phyloP scores from a whole-genome alignment of 2,797 vertebrate species.

The Melanotaenia maccullochi region DNA sequence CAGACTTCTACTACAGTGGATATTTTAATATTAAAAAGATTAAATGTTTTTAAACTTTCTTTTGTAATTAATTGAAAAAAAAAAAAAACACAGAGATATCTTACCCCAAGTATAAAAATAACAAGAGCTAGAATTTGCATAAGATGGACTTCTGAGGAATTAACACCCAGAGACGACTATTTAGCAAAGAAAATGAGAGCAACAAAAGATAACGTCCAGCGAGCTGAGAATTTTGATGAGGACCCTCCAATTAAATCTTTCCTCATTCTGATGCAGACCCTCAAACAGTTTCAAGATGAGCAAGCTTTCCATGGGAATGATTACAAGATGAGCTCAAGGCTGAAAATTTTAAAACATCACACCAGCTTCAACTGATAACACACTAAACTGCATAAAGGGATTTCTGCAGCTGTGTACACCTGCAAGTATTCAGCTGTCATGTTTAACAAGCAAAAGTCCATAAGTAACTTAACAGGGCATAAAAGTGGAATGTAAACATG shows the following conservation, averaged over 20 bases:
- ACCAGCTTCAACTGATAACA: background rate
- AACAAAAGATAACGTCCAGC: slow-evolving; percentile 4
- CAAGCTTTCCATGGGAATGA: slow-evolving; percentile 3
- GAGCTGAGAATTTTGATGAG: slow-evolving; percentile 33
- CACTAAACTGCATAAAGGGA: background rate
- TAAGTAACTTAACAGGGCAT: background rate
- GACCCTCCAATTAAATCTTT: slow-evolving; percentile 29
- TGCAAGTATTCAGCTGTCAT: background rate
- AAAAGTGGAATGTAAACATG: background rate
- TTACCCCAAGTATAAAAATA: background rate
- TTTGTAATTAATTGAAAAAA: background rate
- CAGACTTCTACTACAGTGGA: slow-evolving; percentile 4
- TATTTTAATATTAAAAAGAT: too few species aligned
- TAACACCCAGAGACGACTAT: slow-evolving; percentile 6
- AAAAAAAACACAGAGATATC: background rate
- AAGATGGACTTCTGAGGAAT: slow-evolving; percentile 18
- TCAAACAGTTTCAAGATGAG: slow-evolving; percentile 14
- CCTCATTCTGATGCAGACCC: slow-evolving; percentile 29
- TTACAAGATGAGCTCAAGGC: slow-evolving; percentile 10
- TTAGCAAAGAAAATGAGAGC: slow-evolving; percentile 22
- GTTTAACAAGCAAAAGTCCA: background rate
- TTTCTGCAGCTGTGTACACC: background rate
- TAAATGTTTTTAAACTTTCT: background rate
- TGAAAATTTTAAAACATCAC: background rate
- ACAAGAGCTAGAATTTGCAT: background rate